These are phyloP conservation scores for Unio pictorum DNA, from an alignment of 2,888 invertebrate species.

Conservation along the genomic window DNA sequence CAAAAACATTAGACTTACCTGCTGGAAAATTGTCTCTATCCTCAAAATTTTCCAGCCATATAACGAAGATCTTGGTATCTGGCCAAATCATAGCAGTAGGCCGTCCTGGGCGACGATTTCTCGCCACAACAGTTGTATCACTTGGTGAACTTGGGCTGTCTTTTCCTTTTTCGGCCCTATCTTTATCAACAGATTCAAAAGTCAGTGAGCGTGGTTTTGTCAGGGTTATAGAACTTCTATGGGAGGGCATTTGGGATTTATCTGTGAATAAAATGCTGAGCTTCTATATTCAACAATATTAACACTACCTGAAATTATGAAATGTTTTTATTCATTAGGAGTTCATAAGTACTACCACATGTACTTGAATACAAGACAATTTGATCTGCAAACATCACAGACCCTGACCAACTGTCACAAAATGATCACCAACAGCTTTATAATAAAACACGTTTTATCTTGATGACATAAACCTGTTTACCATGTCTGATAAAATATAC, in stretches of 20 bases:
- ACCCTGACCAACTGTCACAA: too few species aligned
- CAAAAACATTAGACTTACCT: conserved; percentile 74
- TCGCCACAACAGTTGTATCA: conserved; percentile 42
- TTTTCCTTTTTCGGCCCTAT: conserved; percentile 35
- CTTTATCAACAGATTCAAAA: conserved; percentile 55
- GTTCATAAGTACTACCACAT: too few species aligned
- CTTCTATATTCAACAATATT: neutral
- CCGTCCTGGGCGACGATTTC: conserved; percentile 44
- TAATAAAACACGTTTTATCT: too few species aligned
- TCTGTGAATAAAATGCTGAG: conserved; percentile 23
- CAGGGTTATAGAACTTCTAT: conserved; percentile 24
- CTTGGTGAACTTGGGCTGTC: conserved; percentile 57
- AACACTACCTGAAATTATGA: neutral
- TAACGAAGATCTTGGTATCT: conserved; percentile 78
- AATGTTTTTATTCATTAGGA: neutral
- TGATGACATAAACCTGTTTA: too few species aligned
- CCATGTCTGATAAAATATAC: too few species aligned
- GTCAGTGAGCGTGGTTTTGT: conserved; percentile 66
- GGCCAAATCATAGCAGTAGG: conserved; percentile 55
- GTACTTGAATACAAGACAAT: too few species aligned
- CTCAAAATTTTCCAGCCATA: conserved; percentile 97
- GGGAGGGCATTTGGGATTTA: conserved; percentile 42
- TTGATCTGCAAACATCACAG: too few species aligned
- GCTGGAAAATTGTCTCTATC: conserved; percentile 91
- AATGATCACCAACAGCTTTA: too few species aligned